phyloP scores from a whole-genome alignment of 2,888 invertebrate genomes.

The Sarcophaga subvicina region DNA sequence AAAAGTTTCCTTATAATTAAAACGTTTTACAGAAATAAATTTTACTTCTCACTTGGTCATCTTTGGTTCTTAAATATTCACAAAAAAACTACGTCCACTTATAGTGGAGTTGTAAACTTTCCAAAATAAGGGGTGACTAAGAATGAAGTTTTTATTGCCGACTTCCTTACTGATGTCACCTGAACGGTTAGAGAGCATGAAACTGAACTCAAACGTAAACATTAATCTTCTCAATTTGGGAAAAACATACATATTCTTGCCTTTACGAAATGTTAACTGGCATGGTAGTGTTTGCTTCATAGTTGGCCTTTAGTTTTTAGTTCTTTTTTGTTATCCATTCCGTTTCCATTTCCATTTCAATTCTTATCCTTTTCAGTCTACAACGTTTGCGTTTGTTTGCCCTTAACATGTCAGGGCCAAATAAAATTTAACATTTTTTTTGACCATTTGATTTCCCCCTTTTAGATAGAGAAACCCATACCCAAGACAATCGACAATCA shows the following conservation, averaged over 20 bases:
- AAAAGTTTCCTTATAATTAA: too few species aligned
- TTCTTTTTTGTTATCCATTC: constrained; percentile 26
- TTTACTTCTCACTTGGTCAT: background rate
- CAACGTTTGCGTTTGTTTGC: constrained; percentile 46
- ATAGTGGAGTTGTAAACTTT: constrained; percentile 55
- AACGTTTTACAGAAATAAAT: too few species aligned
- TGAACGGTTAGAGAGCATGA: constrained; percentile 36
- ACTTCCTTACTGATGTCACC: constrained; percentile 67
- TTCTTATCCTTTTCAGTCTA: too few species aligned
- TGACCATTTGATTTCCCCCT: constrained; percentile 66
- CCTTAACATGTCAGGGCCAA: constrained; percentile 65
- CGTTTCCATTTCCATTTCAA: background rate
- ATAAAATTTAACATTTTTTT: constrained; percentile 61
- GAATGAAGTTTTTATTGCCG: constrained; percentile 64
- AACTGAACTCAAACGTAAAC: constrained; percentile 60
- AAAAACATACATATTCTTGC: background rate
- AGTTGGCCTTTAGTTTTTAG: constrained; percentile 40
- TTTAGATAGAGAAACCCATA: constrained; percentile 4
- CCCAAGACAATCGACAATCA: background rate
- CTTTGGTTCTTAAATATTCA: background rate
- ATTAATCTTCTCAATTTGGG: constrained; percentile 61
- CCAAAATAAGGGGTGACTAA: constrained; percentile 39
- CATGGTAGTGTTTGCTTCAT: constrained; percentile 3
- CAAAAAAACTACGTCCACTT: constrained; percentile 42
- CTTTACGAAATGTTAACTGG: background rate